Conservation (phyloP, 2,113 vertebrate species). For the Leptodactylus fuscus region DNA sequence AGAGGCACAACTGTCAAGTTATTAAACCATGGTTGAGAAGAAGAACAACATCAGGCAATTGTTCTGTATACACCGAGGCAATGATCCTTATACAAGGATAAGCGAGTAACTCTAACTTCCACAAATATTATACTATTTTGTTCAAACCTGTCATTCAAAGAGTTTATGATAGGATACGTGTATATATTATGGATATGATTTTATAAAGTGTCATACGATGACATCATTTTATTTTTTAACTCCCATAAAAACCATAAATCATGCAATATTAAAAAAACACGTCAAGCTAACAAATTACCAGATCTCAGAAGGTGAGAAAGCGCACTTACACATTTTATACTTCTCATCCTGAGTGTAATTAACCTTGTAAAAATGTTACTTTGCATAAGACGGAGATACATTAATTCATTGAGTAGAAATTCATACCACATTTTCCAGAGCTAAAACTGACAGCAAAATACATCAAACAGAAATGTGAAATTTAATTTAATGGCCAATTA, state of each 20-base stretch:
- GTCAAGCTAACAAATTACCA: conserved; percentile 44
- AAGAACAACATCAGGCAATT: no score
- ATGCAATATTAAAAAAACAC: conserved; percentile 14
- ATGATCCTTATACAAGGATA: no score
- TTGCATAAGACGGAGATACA: conserved; percentile 22
- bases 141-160: no score
- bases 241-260: not conserved
- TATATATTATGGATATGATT: no score
- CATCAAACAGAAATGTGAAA: conserved; percentile 31
- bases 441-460: conserved; percentile 27
- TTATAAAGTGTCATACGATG: no score
- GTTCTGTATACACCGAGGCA: no score
- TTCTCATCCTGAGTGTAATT: conserved; percentile 47
- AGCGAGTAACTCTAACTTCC: no score
- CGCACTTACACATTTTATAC: conserved; percentile 34
- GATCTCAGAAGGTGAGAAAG: conserved; percentile 22
- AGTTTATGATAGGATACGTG: no score
- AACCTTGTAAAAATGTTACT: conserved; percentile 50
- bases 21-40: no score
- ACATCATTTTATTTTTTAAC: not conserved
- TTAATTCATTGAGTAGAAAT: conserved; percentile 47
- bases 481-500: conserved; percentile 44
- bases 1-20: no score
- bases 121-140: no score
- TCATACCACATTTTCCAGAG: conserved; percentile 23